These are phyloP conservation scores for Decapterus maruadsi DNA, from an alignment of 2,797 vertebrate genomes.

Conservation along the genomic window DNA sequence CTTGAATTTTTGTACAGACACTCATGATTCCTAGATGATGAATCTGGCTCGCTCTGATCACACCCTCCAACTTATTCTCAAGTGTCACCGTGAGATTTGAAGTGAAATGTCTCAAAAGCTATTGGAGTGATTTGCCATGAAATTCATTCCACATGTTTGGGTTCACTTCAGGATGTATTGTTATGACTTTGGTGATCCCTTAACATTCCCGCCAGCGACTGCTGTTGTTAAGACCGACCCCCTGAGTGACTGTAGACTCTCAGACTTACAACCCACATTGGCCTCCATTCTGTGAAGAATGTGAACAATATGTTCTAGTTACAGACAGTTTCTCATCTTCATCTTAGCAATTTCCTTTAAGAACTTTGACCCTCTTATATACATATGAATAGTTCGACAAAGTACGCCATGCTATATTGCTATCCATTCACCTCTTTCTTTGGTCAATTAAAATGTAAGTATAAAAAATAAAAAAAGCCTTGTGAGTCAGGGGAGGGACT, in stretches of 20 bases:
- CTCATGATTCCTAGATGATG: background rate
- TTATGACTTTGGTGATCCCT: too few relatives aligned
- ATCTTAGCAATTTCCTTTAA: constrained; percentile 7
- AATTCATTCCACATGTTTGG: background rate
- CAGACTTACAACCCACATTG: background rate
- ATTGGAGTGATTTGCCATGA: background rate
- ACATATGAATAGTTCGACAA: background rate
- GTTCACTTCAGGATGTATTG: background rate
- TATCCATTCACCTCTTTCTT: background rate
- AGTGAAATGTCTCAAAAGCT: background rate
- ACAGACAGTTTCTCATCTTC: constrained; percentile 1
- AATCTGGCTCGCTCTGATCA: background rate
- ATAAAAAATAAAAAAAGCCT: background rate
- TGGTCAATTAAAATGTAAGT: constrained; percentile 10
- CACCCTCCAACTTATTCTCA: background rate
- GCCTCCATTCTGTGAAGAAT: background rate
- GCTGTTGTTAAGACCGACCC: background rate
- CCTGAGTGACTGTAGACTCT: background rate
- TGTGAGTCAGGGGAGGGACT: background rate
- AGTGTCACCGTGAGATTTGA: too few relatives aligned
- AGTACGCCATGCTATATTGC: background rate
- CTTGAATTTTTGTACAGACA: background rate
- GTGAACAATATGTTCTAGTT: background rate
- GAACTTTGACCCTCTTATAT: background rate
- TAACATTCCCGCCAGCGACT: background rate